These are phyloP conservation scores for Heliocidaris erythrogramma DNA, from an alignment of 35 echinoderm and acorn worm genomes.

Conservation along the genomic window DNA sequence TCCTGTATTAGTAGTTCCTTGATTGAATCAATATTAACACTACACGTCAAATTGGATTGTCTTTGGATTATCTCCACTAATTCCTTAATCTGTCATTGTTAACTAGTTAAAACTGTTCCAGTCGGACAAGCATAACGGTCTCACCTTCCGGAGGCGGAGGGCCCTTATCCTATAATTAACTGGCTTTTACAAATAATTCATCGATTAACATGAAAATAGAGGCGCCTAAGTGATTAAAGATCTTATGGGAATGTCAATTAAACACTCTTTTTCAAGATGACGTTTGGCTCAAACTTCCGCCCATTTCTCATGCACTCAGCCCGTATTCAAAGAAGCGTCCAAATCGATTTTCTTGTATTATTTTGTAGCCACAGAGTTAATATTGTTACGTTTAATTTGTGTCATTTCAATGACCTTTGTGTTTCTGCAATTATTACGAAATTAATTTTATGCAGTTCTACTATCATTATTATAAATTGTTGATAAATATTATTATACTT, in stretches of 20 bases:
- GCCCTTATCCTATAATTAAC: not conserved
- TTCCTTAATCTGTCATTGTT: conserved; percentile 1
- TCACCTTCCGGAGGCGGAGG: not conserved
- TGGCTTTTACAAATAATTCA: not conserved
- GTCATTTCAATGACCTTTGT: not conserved
- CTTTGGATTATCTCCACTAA: not conserved
- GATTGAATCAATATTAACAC: not conserved
- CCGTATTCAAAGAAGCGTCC: not conserved
- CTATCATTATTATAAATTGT: no score
- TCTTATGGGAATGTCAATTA: not conserved
- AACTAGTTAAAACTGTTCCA: not conserved
- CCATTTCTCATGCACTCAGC: not conserved
- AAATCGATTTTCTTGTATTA: not conserved
- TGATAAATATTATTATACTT: no score
- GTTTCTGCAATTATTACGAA: not conserved
- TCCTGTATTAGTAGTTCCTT: not conserved
- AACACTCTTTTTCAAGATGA: not conserved
- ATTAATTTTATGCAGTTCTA: no score
- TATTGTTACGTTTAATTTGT: not conserved
- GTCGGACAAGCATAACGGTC: not conserved
- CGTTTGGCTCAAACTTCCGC: not conserved
- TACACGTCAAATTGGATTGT: conserved; percentile 18
- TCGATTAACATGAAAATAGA: not conserved
- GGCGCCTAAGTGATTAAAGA: not conserved
- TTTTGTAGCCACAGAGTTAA: not conserved